Conservation (phyloP, 2,797 vertebrate genomes). For the Odontamblyopus rebecca region DNA sequence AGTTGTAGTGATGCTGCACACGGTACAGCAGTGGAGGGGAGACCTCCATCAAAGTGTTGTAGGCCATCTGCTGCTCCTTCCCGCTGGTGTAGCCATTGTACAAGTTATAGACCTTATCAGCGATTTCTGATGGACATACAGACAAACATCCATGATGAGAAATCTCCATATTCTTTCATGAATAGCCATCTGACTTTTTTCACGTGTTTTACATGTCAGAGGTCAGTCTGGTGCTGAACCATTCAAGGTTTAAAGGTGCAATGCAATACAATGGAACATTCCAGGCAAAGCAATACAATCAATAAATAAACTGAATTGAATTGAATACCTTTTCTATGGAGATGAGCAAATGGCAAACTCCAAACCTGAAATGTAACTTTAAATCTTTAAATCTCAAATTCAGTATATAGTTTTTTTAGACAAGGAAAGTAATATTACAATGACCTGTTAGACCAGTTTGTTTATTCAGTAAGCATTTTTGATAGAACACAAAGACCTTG, state of each 20-base stretch:
- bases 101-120: constrained; percentile 96
- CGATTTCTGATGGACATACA: constrained; percentile 83
- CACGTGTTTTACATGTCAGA: not conserved
- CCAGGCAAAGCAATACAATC: no score
- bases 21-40: constrained; percentile 90
- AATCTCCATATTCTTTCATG: not conserved
- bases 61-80: constrained; percentile 97
- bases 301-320: no score
- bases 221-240: not conserved
- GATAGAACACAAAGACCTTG: not conserved
- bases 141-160: not conserved
- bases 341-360: no score
- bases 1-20: constrained; percentile 97
- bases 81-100: constrained; percentile 98
- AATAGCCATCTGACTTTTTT: not conserved
- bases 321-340: no score
- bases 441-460: not conserved
- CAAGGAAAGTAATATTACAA: not conserved
- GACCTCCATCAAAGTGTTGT: constrained; percentile 96
- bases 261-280: no score
- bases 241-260: not conserved
- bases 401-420: not conserved
- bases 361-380: no score
- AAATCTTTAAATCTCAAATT: not conserved
- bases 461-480: not conserved